Evolutionary conservation across 2,113 vertebrate species (phyloP).

Genomic region (Falco punctatus): DNA sequence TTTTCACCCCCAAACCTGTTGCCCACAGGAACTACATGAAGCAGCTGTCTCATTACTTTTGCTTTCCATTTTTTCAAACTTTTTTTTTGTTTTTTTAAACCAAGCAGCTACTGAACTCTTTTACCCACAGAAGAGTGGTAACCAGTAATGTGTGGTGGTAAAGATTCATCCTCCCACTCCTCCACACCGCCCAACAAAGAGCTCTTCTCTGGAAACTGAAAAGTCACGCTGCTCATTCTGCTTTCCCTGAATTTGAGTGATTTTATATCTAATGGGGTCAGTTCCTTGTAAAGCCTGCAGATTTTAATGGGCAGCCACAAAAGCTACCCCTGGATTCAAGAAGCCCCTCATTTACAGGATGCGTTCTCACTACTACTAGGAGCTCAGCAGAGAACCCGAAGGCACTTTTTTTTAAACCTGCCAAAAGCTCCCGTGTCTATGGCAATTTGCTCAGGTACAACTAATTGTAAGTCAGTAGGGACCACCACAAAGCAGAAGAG

Average conservation of each 20-base stretch:
- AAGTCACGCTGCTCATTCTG: neutral
- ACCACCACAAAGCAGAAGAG: neutral
- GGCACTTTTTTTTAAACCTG: neutral
- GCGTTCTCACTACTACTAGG: neutral
- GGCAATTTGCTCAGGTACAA: neutral
- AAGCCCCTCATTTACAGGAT: neutral
- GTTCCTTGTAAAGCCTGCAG: neutral
- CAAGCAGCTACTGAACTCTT: neutral
- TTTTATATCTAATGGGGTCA: neutral
- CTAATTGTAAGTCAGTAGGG: neutral
- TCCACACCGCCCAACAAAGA: neutral
- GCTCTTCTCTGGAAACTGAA: neutral
- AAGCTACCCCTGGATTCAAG: neutral
- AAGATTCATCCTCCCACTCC: neutral
- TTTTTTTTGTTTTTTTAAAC: neutral
- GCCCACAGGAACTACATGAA: neutral
- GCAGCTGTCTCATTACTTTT: neutral
- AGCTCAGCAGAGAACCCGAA: neutral
- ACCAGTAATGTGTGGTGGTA: neutral
- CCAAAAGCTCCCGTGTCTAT: neutral
- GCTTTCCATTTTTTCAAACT: neutral
- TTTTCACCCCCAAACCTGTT: neutral
- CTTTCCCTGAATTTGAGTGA: neutral
- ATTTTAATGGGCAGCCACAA: neutral
- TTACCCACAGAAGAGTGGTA: neutral